Evolutionary conservation across 2,113 vertebrate species (phyloP).

Genomic region (Salvelinus namaycush): DNA sequence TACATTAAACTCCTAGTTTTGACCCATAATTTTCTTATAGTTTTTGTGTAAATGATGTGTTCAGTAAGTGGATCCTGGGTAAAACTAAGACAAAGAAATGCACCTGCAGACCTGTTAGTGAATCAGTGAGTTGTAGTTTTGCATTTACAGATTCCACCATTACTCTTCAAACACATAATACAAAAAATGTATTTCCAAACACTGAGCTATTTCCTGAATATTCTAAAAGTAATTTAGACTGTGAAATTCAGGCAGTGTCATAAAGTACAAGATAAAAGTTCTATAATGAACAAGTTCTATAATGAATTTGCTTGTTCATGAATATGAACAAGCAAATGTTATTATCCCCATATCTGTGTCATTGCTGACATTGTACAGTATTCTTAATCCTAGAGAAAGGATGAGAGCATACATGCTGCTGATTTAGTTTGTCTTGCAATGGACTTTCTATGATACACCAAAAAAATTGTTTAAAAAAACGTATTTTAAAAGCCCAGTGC

Average conservation of each 20-base stretch:
- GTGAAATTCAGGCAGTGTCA: conserved; percentile 20
- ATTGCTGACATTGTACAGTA: not conserved
- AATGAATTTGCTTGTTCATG: too few species aligned
- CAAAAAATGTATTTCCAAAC: conserved; percentile 19
- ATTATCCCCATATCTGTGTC: conserved; percentile 28
- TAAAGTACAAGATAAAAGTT: conserved; percentile 12
- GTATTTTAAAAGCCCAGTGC: conserved; percentile 68
- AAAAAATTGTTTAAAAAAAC: conserved; percentile 23
- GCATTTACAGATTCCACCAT: conserved; percentile 29
- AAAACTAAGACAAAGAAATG: conserved; percentile 45
- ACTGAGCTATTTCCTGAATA: conserved; percentile 5
- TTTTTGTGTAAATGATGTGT: not conserved
- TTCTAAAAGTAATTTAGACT: conserved; percentile 18
- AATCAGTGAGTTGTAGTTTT: conserved; percentile 60
- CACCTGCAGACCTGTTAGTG: conserved; percentile 23
- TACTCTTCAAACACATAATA: conserved; percentile 11
- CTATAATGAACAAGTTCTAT: conserved; percentile 14
- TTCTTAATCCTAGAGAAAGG: conserved; percentile 1
- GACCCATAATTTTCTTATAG: conserved; percentile 11
- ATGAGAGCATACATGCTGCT: not conserved
- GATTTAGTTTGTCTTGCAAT: conserved; percentile 53
- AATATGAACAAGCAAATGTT: conserved; percentile 2
- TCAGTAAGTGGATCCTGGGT: conserved; percentile 28
- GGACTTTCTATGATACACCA: not conserved
- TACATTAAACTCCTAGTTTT: conserved; percentile 48